Percentiles rank a stretch among this genome's conserved stretches.
Evolutionary conservation across 2,888 invertebrate genomes (phyloP).

Genomic region (Helleia helle): DNA sequence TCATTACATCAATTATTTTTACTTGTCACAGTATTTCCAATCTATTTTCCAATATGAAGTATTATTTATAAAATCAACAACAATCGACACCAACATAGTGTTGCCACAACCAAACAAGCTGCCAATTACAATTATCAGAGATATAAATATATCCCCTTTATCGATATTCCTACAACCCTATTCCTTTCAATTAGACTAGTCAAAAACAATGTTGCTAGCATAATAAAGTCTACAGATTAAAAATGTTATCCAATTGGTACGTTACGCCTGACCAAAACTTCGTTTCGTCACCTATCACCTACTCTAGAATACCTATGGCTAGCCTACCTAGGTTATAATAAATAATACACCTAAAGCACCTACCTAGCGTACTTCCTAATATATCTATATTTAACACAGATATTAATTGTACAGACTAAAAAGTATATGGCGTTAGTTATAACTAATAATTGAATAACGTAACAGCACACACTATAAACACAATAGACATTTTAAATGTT

Average conservation of each 20-base stretch:
- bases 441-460: conserved; percentile 1
- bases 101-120: neutral
- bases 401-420: conserved; percentile 11
- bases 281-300: conserved; percentile 6
- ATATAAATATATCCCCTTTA: neutral
- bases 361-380: conserved; percentile 21
- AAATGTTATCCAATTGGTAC: neutral
- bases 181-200: neutral
- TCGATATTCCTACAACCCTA: neutral
- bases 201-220: neutral
- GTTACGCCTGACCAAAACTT: conserved; percentile 2
- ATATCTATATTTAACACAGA: conserved; percentile 15
- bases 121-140: neutral
- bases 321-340: conserved; percentile 14
- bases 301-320: neutral
- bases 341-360: conserved; percentile 26
- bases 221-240: neutral
- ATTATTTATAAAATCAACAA: no score
- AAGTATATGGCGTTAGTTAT: conserved; percentile 11
- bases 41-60: no score
- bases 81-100: neutral
- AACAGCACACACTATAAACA: neutral
- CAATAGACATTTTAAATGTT: neutral
- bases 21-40: no score
- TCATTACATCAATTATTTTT: no score